phyloP scores from a whole-genome alignment of 2,113 vertebrate genomes.

The Regulus satrapa region DNA sequence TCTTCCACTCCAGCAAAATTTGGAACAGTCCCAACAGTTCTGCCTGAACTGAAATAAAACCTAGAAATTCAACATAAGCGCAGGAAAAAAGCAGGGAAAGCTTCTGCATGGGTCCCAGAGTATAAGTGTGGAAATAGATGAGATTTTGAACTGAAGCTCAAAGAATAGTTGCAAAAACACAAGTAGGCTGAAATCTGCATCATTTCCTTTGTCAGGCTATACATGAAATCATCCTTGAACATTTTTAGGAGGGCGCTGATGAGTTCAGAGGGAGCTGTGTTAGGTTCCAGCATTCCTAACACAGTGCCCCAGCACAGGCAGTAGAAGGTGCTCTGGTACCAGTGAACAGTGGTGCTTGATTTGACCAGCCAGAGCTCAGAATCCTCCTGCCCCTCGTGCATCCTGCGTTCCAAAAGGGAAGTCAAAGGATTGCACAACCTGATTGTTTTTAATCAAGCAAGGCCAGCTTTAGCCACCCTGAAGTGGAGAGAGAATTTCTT shows the following conservation, averaged over 20 bases:
- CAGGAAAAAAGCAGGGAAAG: neutral
- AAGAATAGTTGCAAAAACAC: neutral
- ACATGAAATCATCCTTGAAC: neutral
- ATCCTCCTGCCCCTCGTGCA: neutral
- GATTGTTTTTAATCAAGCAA: slow-evolving; percentile 26
- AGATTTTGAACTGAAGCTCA: neutral
- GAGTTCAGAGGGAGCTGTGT: neutral
- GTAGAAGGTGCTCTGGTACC: slow-evolving; percentile 58
- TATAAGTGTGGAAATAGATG: neutral
- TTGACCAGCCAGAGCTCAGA: neutral
- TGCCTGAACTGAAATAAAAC: neutral
- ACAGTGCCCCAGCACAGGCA: neutral
- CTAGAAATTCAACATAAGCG: neutral
- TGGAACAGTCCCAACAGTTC: neutral
- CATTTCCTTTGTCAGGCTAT: neutral
- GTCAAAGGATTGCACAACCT: slow-evolving; percentile 30
- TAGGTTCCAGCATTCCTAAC: neutral
- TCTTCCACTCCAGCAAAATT: neutral
- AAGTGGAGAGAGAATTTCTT: neutral
- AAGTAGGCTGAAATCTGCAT: neutral
- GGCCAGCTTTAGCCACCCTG: neutral
- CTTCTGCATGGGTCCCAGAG: neutral
- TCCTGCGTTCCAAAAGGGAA: slow-evolving; percentile 2
- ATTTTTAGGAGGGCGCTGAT: neutral
- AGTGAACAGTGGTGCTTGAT: neutral